Percentiles rank a stretch among this genome's conserved stretches.
Evolutionary conservation across 2,797 vertebrate genomes (phyloP).

Genomic region (Malacoctenus gilli): DNA sequence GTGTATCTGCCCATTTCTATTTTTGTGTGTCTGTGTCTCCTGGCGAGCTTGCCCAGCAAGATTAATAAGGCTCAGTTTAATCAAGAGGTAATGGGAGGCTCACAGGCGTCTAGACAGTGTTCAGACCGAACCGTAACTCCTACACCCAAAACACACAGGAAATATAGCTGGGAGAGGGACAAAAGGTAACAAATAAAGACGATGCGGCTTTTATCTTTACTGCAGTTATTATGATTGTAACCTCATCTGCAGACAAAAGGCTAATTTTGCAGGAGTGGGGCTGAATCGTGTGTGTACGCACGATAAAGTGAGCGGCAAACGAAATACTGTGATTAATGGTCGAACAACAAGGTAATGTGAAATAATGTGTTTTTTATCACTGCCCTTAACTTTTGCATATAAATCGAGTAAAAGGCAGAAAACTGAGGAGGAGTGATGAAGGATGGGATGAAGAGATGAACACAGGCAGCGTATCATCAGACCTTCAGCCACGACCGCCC

Average conservation of each 20-base stretch:
- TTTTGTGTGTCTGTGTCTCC: slow-evolving; percentile 5
- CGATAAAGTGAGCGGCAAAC: slow-evolving; percentile 11
- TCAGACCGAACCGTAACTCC: slow-evolving; percentile 63
- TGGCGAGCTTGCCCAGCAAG: slow-evolving; percentile 29
- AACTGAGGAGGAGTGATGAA: slow-evolving; percentile 39
- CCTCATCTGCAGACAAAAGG: slow-evolving; percentile 26
- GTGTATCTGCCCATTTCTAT: neutral
- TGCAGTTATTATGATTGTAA: slow-evolving; percentile 27
- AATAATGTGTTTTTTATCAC: slow-evolving; percentile 34
- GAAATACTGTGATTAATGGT: slow-evolving; percentile 41
- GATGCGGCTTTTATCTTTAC: slow-evolving; percentile 28
- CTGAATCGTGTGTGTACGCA: slow-evolving; percentile 11
- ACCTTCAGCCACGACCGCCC: slow-evolving; percentile 60
- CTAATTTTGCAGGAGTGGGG: slow-evolving; percentile 36
- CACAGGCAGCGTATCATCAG: slow-evolving; percentile 67
- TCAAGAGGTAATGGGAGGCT: slow-evolving; percentile 68
- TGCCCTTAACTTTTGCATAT: slow-evolving; percentile 39
- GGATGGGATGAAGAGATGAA: slow-evolving; percentile 50
- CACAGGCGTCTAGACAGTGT: slow-evolving; percentile 70
- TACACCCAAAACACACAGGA: slow-evolving; percentile 48
- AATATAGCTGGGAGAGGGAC: slow-evolving; percentile 40
- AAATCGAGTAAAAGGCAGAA: slow-evolving; percentile 41
- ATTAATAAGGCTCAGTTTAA: slow-evolving; percentile 65
- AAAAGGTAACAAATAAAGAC: slow-evolving; percentile 19
- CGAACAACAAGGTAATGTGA: slow-evolving; percentile 40